Evolutionary conservation across 2,797 vertebrate genomes (phyloP), one percentile per base, ranked within the genome.

Genomic region (Notolepis coatsorum): DNA sequence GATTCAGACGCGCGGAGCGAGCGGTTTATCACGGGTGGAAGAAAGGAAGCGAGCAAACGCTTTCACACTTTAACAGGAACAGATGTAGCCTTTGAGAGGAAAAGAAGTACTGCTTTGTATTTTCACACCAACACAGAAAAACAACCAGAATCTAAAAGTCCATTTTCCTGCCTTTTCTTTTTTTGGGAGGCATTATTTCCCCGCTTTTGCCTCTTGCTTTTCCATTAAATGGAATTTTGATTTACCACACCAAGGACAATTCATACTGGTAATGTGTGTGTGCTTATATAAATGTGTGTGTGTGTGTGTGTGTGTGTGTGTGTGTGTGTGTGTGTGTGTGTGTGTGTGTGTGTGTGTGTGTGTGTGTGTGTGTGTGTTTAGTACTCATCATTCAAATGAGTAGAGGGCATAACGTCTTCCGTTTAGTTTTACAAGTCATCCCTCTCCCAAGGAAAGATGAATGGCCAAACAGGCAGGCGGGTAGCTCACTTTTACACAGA

Each of bases 11-110:
- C 68, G 56, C 61, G 24, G 71, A 75, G 49, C 68, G 75, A 77
- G 81, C 77, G 66, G 80, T 79, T 85, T 72, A 84, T 79, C 79
- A 75, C 72, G 70, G n/a, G 65, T 77, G 65, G 70, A 23, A 77
- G 69, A 69, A 41, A 57, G 69, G 71, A 82, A 81, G 79, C 80
- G n/a, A 78, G 83, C 77, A 87, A 82, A 87, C 73, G 56, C 75
- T 84, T 85, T 83, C 84, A 85, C 84, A 77, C 83, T 68, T 86
- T 77, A 83, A 81, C 74, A 79, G 82, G 82, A 87, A 80, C 86
- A 85, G 79, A 84, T 85, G 85, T 75, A 62, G 73, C 72, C 75
- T 85, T 84, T 67, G n/a, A 68, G 71, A 75, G 42, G 66, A 39
- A 52, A 57, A 53, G 39, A 58, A 73, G 81, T 79, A 71, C 72